phyloP scores from a whole-genome alignment of 1,140 invertebrate genomes.

The Caenorhabditis tropicalis region DNA sequence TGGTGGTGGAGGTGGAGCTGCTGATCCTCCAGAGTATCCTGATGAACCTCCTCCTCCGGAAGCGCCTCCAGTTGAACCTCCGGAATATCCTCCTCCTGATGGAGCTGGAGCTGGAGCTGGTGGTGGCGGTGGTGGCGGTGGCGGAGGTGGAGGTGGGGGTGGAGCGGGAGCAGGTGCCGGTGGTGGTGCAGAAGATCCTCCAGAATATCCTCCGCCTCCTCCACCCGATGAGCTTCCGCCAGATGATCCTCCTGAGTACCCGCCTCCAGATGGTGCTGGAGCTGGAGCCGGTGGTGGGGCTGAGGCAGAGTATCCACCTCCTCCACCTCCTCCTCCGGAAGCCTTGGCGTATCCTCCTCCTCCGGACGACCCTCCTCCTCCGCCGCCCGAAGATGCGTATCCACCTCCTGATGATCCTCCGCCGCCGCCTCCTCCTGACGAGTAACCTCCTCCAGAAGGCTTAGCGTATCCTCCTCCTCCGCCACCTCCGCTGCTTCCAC shows the following conservation, averaged over 20 bases:
- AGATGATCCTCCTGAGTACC: neutral
- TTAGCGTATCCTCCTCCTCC: neutral
- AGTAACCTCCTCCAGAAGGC: neutral
- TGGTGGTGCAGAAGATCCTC: neutral
- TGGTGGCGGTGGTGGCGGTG: neutral
- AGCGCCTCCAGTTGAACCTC: neutral
- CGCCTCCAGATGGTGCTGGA: constrained; percentile 7
- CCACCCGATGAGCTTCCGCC: neutral
- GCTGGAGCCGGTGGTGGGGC: neutral
- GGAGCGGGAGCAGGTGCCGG: neutral
- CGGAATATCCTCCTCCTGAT: constrained; percentile 1
- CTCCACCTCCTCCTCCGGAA: neutral
- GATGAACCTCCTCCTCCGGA: neutral
- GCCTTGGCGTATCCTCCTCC: neutral
- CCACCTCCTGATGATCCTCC: no score
- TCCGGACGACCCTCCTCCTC: neutral
- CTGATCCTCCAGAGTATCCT: neutral
- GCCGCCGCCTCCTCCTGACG: no score
- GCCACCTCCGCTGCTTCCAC: neutral
- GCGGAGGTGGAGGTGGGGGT: neutral
- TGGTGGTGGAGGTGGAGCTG: neutral
- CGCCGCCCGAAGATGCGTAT: neutral
- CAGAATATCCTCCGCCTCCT: neutral
- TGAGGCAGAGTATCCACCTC: neutral
- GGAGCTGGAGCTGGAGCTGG: neutral